A percentile compares a stretch with the other conserved stretches of the same genome.
Conservation (phyloP, 2,888 invertebrate species). For the Elmis aenea region DNA sequence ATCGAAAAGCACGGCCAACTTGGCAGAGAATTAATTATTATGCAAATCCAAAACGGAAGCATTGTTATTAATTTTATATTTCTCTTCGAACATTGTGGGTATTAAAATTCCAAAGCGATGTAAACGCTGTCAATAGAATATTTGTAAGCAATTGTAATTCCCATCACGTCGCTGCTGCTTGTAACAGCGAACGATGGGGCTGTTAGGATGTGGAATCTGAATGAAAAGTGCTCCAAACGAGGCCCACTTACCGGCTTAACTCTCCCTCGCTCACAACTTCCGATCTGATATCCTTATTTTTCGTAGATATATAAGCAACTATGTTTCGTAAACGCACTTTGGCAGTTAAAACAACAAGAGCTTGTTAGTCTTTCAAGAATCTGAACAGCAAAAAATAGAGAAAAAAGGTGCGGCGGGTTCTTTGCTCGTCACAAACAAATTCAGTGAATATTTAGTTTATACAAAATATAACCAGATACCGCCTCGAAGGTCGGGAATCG, state of each 20-base stretch:
- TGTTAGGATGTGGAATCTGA: conserved; percentile 42
- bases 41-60: too few species aligned
- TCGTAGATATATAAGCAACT: conserved; percentile 22
- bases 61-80: conserved; percentile 22
- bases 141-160: conserved; percentile 36
- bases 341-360: too few species aligned
- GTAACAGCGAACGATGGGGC: conserved; percentile 41
- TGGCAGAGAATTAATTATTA: too few species aligned
- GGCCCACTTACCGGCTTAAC: conserved; percentile 39
- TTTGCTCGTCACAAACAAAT: too few species aligned
- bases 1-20: too few species aligned
- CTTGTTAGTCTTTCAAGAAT: too few species aligned
- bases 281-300: conserved; percentile 32
- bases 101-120: conserved; percentile 36
- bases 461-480: too few species aligned
- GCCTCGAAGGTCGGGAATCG: too few species aligned
- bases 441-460: too few species aligned
- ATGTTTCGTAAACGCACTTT: conserved; percentile 24
- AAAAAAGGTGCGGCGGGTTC: too few species aligned
- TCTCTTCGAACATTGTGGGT: conserved; percentile 25
- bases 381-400: too few species aligned
- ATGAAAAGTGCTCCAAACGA: conserved; percentile 43
- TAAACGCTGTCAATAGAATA: conserved; percentile 43
- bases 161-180: conserved; percentile 40
- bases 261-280: conserved; percentile 29